Percentiles rank a stretch among this genome's conserved stretches.
phyloP scores from a whole-genome alignment of 2,113 vertebrate species.

The Onychorhynchus coronatus region DNA sequence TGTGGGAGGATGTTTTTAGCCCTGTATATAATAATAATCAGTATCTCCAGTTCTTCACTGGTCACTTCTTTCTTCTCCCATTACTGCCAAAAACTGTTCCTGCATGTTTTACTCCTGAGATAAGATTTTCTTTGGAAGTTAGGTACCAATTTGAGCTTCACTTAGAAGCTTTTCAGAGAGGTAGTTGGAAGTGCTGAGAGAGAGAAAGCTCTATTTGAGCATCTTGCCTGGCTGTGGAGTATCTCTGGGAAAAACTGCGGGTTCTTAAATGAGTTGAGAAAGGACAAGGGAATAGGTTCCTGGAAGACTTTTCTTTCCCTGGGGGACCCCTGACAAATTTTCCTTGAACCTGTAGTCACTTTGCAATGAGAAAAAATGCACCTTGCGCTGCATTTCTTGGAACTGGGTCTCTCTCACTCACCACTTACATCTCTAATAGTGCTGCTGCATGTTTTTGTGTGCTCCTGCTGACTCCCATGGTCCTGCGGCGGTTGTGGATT shows the following conservation, averaged over 20 bases:
- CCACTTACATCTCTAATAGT: background rate
- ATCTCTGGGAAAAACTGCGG: background rate
- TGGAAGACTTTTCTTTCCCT: slow-evolving; percentile 4
- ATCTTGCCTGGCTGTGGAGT: background rate
- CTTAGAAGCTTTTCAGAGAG: background rate
- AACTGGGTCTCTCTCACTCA: background rate
- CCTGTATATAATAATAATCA: background rate
- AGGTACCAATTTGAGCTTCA: background rate
- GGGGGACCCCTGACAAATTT: background rate
- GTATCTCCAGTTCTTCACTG: background rate
- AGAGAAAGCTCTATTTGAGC: background rate
- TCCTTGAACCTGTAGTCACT: background rate
- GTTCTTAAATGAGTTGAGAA: slow-evolving; percentile 22
- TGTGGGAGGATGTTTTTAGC: slow-evolving; percentile 6
- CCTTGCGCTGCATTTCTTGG: background rate
- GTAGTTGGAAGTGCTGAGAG: background rate
- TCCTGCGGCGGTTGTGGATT: background rate
- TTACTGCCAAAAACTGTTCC: background rate
- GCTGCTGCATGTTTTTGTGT: background rate
- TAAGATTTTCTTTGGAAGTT: background rate
- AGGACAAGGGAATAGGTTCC: background rate
- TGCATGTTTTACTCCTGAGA: background rate
- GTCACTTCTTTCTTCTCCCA: background rate
- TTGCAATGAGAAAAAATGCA: background rate
- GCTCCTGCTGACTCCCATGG: background rate